Conservation (phyloP, 1,140 invertebrate species). For the Saccostrea cuccullata region DNA sequence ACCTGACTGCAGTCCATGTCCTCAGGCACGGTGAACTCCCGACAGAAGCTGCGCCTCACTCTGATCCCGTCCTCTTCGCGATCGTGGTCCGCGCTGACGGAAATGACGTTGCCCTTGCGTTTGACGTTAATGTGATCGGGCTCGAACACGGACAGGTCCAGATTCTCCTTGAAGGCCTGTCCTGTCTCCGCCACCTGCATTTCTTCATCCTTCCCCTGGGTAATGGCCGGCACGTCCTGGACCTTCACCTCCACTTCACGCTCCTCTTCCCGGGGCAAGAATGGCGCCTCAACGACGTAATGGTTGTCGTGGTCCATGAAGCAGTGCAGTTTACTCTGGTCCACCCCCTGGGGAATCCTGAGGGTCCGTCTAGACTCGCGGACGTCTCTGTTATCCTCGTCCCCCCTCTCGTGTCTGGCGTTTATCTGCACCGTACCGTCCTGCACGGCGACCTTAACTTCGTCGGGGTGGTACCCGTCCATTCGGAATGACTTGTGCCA, state of each 20-base stretch:
- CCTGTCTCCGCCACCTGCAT: background rate
- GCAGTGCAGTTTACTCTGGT: background rate
- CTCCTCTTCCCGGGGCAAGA: constrained; percentile 21
- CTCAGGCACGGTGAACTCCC: constrained; percentile 8
- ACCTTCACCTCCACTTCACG: constrained; percentile 38
- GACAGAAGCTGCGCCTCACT: background rate
- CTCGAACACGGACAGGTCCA: constrained; percentile 14
- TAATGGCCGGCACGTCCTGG: constrained; percentile 29
- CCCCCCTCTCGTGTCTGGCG: background rate
- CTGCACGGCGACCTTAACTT: background rate
- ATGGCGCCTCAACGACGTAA: background rate
- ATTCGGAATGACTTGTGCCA: constrained; percentile 6
- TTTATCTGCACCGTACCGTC: background rate
- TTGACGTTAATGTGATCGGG: constrained; percentile 35
- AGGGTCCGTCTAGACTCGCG: background rate
- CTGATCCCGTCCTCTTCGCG: constrained; percentile 7
- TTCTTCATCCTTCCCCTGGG: background rate
- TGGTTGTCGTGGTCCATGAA: constrained; percentile 23
- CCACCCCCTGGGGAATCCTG: background rate
- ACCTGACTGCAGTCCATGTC: constrained; percentile 1
- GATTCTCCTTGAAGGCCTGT: background rate
- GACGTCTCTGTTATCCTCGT: constrained; percentile 9
- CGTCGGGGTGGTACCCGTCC: constrained; percentile 15
- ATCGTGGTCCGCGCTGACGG: background rate
- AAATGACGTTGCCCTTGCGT: constrained; percentile 21